Percentiles rank a stretch among this genome's conserved stretches.
Evolutionary conservation across 2,113 vertebrate species (phyloP).

Genomic region (Mobula hypostoma): DNA sequence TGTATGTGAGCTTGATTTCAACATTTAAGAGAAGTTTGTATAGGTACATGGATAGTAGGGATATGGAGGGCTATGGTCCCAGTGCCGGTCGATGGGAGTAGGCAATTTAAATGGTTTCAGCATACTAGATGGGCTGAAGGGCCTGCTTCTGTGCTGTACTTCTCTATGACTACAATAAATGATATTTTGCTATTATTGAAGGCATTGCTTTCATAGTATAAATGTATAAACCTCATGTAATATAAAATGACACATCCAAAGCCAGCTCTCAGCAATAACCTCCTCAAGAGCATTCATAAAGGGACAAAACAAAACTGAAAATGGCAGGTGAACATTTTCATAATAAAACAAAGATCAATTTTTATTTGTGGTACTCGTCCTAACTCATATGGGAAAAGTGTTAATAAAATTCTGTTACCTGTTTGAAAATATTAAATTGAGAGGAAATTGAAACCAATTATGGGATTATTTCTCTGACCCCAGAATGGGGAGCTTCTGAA

Average conservation of each 20-base stretch:
- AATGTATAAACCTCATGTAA: background rate
- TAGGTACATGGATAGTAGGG: too few species aligned
- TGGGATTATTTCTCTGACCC: background rate
- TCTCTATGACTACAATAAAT: background rate
- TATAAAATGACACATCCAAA: background rate
- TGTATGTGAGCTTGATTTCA: too few species aligned
- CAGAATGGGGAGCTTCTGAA: background rate
- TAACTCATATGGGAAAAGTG: background rate
- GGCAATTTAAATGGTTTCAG: too few species aligned
- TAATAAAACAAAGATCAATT: background rate
- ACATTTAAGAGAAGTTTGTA: too few species aligned
- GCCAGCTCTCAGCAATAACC: background rate
- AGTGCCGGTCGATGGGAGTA: too few species aligned
- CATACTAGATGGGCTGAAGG: too few species aligned
- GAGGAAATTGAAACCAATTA: background rate
- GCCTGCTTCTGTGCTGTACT: too few species aligned
- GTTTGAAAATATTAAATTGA: background rate
- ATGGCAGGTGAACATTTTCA: background rate
- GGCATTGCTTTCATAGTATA: background rate
- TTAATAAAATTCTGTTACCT: background rate
- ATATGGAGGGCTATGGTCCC: too few species aligned
- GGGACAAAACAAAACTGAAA: background rate
- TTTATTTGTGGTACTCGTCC: background rate
- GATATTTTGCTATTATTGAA: background rate
- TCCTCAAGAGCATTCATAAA: background rate